These are phyloP conservation scores for Pheosia tremula DNA, from an alignment of 2,888 invertebrate species.

Conservation along the genomic window DNA sequence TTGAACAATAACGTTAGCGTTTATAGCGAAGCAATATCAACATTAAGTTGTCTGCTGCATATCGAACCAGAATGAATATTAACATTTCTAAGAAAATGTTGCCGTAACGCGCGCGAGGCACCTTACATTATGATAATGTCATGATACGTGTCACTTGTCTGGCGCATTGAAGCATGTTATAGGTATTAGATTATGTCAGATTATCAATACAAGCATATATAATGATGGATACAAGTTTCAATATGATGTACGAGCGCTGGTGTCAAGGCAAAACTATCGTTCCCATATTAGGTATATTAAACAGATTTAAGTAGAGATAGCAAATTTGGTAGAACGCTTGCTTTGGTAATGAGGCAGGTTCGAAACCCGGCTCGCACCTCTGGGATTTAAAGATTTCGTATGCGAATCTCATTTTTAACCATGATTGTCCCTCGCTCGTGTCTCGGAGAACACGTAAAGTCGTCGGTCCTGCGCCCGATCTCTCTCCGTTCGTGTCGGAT, in stretches of 20 bases:
- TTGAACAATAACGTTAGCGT: neutral
- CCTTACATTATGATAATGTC: slow-evolving; percentile 37
- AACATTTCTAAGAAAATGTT: slow-evolving; percentile 15
- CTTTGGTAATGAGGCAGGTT: too few species aligned
- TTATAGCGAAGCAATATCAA: slow-evolving; percentile 1
- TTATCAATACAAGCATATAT: slow-evolving; percentile 1
- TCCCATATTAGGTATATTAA: too few species aligned
- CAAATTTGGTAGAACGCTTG: too few species aligned
- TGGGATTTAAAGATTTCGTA: too few species aligned
- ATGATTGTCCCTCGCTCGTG: too few species aligned
- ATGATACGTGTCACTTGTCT: slow-evolving; percentile 14
- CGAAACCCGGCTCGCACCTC: too few species aligned
- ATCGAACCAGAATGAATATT: slow-evolving; percentile 10
- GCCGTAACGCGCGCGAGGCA: slow-evolving; percentile 18
- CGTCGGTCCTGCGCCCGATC: too few species aligned
- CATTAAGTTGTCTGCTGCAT: slow-evolving; percentile 4
- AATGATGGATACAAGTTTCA: neutral
- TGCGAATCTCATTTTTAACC: too few species aligned
- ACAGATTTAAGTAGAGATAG: too few species aligned
- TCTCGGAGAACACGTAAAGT: too few species aligned
- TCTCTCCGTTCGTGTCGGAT: too few species aligned
- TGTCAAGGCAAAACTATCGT: too few species aligned
- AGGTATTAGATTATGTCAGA: slow-evolving; percentile 2
- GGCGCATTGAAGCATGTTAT: neutral
- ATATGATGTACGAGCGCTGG: neutral